Evolutionary conservation across 1,140 invertebrate genomes (phyloP).

Genomic region (Ephestia elutella): DNA sequence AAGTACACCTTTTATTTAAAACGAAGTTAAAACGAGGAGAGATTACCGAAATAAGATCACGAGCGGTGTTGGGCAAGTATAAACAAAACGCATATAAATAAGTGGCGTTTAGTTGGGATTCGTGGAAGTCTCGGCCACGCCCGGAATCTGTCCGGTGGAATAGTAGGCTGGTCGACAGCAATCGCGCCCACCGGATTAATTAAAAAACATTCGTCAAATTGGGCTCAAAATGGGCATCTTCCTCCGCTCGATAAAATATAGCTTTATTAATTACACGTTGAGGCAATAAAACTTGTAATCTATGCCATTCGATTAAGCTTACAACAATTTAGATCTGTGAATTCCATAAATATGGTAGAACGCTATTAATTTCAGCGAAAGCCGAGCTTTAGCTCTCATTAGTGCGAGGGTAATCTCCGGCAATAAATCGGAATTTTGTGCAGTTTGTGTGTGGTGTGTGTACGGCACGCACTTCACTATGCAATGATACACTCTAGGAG

Average conservation of each 20-base stretch:
- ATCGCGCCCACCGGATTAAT: slow-evolving; percentile 45
- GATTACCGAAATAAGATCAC: slow-evolving; percentile 15
- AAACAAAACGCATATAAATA: slow-evolving; percentile 18
- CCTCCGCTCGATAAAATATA: slow-evolving; percentile 26
- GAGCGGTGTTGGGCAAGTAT: slow-evolving; percentile 10
- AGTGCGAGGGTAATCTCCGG: slow-evolving; percentile 27
- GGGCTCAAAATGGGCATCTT: slow-evolving; percentile 35
- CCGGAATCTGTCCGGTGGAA: slow-evolving; percentile 33
- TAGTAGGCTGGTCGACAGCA: slow-evolving; percentile 30
- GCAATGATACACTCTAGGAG: slow-evolving; percentile 37
- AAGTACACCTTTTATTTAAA: slow-evolving; percentile 15
- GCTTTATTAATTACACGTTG: slow-evolving; percentile 34
- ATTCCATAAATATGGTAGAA: slow-evolving; percentile 26
- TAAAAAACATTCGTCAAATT: slow-evolving; percentile 48
- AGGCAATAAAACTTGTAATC: slow-evolving; percentile 33
- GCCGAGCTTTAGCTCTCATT: slow-evolving; percentile 26
- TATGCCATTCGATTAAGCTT: slow-evolving; percentile 34
- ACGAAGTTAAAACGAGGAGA: slow-evolving; percentile 12
- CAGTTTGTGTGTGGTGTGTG: slow-evolving; percentile 12
- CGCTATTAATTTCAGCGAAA: slow-evolving; percentile 32
- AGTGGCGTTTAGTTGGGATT: slow-evolving; percentile 27
- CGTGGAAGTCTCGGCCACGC: slow-evolving; percentile 24
- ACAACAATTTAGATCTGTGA: slow-evolving; percentile 20
- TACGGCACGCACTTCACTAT: slow-evolving; percentile 7
- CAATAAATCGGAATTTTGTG: slow-evolving; percentile 37